Evolutionary conservation across 92 coral and sea anemone species (phyloP).

Genomic region (Galaxea fascicularis): DNA sequence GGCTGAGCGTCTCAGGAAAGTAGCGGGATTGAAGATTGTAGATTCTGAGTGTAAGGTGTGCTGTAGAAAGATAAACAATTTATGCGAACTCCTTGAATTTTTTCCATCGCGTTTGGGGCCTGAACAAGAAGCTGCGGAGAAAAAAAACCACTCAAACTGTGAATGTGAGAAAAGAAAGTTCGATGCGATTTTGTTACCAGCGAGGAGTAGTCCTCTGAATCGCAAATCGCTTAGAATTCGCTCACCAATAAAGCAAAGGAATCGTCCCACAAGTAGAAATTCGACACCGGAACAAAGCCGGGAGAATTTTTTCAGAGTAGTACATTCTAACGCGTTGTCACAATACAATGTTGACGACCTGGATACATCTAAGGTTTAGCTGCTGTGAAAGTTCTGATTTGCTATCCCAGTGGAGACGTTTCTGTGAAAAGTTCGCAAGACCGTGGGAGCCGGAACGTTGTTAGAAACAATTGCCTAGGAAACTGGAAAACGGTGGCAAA

Average conservation of each 20-base stretch:
- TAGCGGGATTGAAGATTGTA: too few relatives aligned
- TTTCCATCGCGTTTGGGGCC: neutral
- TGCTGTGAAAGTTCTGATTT: slow-evolving; percentile 39
- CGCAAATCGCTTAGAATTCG: neutral
- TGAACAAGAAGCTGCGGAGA: neutral
- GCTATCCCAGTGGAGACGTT: slow-evolving; percentile 36
- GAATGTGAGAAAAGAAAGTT: slow-evolving; percentile 3
- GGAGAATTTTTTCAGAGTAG: neutral
- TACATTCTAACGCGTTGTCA: neutral
- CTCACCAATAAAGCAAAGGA: neutral
- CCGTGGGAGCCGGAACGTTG: slow-evolving; percentile 29
- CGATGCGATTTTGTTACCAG: too few relatives aligned
- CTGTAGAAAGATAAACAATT: slow-evolving; percentile 35
- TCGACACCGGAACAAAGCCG: neutral
- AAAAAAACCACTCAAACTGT: slow-evolving; percentile 8
- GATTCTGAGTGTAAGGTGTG: slow-evolving; percentile 50
- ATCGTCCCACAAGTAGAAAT: neutral
- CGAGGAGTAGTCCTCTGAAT: neutral
- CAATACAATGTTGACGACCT: slow-evolving; percentile 32
- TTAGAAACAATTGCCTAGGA: slow-evolving; percentile 37
- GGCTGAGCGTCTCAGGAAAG: too few relatives aligned
- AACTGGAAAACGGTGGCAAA: too few relatives aligned
- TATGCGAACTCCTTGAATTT: neutral
- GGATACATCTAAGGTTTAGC: neutral
- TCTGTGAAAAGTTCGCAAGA: too few relatives aligned